These are phyloP conservation scores for Psylliodes chrysocephalus DNA, from an alignment of 2,888 invertebrate genomes.

Conservation along the genomic window DNA sequence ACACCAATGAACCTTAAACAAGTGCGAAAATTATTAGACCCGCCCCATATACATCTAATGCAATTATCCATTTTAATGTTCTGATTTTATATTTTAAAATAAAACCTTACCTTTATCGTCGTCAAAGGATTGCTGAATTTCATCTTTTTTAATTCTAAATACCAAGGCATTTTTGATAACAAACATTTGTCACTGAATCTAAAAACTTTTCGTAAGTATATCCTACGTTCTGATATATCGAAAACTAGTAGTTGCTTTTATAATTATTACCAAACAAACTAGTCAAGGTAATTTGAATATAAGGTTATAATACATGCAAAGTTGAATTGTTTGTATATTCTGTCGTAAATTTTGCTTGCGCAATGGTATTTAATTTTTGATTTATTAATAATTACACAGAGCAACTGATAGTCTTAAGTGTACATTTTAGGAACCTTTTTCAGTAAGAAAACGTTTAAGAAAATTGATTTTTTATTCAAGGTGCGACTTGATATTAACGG, in stretches of 20 bases:
- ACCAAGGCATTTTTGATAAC: conserved; percentile 10
- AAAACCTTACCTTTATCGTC: background rate
- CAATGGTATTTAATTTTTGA: conserved; percentile 4
- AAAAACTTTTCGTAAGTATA: background rate
- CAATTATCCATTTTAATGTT: background rate
- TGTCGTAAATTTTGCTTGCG: conserved; percentile 13
- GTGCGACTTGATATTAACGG: background rate
- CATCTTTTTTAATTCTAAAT: conserved; percentile 3
- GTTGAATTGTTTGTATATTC: conserved; percentile 6
- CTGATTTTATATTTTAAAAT: background rate
- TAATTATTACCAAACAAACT: conserved; percentile 3
- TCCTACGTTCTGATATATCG: background rate
- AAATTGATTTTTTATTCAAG: background rate
- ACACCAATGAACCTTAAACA: no score
- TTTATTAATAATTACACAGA: background rate
- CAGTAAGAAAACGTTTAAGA: background rate
- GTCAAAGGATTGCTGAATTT: conserved; percentile 1
- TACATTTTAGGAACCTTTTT: background rate
- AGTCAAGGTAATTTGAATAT: conserved; percentile 1
- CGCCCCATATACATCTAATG: background rate
- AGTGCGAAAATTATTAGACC: background rate
- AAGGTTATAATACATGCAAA: conserved; percentile 6
- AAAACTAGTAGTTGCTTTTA: background rate
- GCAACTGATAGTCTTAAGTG: background rate
- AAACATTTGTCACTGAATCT: background rate